Base-by-base conservation (phyloP, 2,797 vertebrate species). In the Lepus townsendii region DNA sequence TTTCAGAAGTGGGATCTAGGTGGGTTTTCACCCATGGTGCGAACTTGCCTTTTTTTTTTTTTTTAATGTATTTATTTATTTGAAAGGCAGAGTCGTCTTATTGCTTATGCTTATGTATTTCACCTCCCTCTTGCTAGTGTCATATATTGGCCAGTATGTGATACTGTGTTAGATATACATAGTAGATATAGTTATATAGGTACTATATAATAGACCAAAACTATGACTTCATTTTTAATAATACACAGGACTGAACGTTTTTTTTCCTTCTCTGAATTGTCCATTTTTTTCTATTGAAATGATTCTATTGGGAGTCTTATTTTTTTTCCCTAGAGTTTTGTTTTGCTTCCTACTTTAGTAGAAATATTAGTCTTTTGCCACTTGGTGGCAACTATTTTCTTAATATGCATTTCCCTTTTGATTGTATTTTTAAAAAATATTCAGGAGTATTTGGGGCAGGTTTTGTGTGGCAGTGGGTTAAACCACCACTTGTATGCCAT, bases 351-450 rank as follows among this genome's bases (percentile, higher is more conserved):
- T 12, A 35, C n/a, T 52, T 1, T 63, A 3, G n/a, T 65, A 22
- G 32, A 73, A 42, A 73, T 60, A 60, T 11, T 47, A 2, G 26
- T 24, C 38, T 72, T 84, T 52, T 54, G 80, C 60, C 68, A 19
- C 17, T 80, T 75, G 42, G 38, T 52, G 38, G 60, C 38, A 80
- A 32, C 66, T 75, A 0, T 71, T 76, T 76, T 79, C 69, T 73
- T 65, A 60, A 0, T 66, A 32, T 83, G 24, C n/a, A 63, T 72
- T 94, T 79, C 19, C 22, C 24, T 38, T 89, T 78, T 60, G 57
- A 84, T 73, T 83, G 57, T 84, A 60, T 79, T 88, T 87, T 82
- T 88, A 71, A 10, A 16, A 68, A 82, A 73, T 7, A 32, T 35
- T 32, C 42, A 47, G 71, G 65, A 73, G 11, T 50, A n/a, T n/a